These are phyloP conservation scores for Fragum fragum DNA, from an alignment of 2,888 invertebrate species.

Conservation along the genomic window DNA sequence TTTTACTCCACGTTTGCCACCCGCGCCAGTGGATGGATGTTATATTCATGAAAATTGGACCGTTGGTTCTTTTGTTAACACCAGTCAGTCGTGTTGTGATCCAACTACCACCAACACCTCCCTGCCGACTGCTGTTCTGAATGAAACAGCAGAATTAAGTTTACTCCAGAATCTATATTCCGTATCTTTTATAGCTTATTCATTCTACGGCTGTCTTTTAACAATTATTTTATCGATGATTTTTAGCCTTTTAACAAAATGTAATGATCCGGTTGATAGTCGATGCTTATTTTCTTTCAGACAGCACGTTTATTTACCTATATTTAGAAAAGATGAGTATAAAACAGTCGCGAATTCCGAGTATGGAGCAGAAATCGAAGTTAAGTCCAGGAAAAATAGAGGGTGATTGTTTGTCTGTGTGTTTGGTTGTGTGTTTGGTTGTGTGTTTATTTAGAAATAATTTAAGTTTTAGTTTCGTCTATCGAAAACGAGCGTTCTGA, in stretches of 20 bases:
- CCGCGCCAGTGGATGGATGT: constrained; percentile 35
- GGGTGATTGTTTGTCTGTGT: too few relatives aligned
- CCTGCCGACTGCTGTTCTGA: neutral
- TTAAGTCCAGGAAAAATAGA: too few relatives aligned
- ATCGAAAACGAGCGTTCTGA: too few relatives aligned
- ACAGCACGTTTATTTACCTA: neutral
- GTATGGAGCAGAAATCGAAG: neutral
- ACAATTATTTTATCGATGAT: constrained; percentile 18
- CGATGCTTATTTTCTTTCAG: constrained; percentile 26
- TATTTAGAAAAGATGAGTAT: neutral
- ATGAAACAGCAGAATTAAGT: neutral
- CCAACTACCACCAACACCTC: too few relatives aligned
- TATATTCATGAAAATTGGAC: neutral
- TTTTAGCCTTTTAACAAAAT: constrained; percentile 23
- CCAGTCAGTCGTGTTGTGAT: neutral
- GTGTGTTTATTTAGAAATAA: too few relatives aligned
- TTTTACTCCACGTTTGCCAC: constrained; percentile 7
- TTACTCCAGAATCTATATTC: constrained; percentile 23
- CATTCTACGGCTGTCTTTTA: constrained; percentile 19
- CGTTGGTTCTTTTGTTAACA: neutral
- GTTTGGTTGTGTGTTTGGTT: too few relatives aligned
- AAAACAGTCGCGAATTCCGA: neutral
- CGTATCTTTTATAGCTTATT: constrained; percentile 26
- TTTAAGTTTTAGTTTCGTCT: too few relatives aligned
- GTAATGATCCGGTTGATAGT: neutral